phyloP scores from a whole-genome alignment of 2,888 invertebrate genomes.

The Cepaea hortensis region DNA sequence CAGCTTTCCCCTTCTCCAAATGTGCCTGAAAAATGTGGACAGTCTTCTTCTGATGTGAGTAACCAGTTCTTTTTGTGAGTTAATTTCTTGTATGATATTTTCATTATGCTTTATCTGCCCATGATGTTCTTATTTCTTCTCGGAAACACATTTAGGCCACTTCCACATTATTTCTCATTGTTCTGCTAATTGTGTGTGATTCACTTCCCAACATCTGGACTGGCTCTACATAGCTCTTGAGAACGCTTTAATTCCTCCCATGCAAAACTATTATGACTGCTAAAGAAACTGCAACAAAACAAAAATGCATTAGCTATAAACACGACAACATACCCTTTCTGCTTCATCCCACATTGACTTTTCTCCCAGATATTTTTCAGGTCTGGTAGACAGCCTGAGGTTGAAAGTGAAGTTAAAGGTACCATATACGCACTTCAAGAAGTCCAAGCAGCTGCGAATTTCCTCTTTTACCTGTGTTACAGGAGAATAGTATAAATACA shows the following conservation, averaged over 20 bases:
- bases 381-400: conserved; percentile 93
- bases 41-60: too few species aligned
- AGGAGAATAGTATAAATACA: neutral
- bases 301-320: neutral
- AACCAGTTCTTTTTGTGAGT: too few species aligned
- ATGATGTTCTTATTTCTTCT: too few species aligned
- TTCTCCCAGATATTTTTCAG: conserved; percentile 94
- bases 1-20: too few species aligned
- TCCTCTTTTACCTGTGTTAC: conserved; percentile 85
- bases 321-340: conserved; percentile 68
- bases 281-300: neutral
- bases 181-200: too few species aligned
- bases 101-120: too few species aligned
- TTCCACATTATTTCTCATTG: too few species aligned
- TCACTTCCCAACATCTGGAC: too few species aligned
- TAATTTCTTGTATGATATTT: too few species aligned
- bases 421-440: conserved; percentile 89
- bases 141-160: too few species aligned
- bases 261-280: neutral
- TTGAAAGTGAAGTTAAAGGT: conserved; percentile 97
- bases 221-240: too few species aligned
- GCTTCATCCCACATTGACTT: conserved; percentile 92
- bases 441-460: conserved; percentile 87
- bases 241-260: neutral
- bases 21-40: too few species aligned